Conservation (phyloP, 2,888 invertebrate genomes). For the Camponotus fellah region DNA sequence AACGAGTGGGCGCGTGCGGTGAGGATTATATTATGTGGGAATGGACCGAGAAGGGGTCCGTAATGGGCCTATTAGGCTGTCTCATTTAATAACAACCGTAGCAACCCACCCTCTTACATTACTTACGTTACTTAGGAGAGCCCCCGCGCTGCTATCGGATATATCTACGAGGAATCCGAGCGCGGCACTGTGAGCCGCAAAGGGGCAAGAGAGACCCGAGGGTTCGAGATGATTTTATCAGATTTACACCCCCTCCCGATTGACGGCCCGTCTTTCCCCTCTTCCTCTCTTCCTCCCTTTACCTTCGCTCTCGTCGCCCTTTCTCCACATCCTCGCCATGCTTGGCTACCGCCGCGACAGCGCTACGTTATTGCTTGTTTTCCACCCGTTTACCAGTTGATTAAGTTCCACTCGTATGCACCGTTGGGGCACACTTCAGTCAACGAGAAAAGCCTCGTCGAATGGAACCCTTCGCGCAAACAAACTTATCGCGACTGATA, state of each 20-base stretch:
- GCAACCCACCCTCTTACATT: conserved; percentile 83
- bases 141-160: conserved; percentile 78
- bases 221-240: conserved; percentile 85
- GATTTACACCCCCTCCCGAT: conserved; percentile 81
- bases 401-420: conserved; percentile 80
- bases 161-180: conserved; percentile 77
- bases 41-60: conserved; percentile 81
- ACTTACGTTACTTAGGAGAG: conserved; percentile 83
- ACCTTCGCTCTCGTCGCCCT: conserved; percentile 32
- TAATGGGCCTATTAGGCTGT: conserved; percentile 86
- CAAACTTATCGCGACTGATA: conserved; percentile 40
- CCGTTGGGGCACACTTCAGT: conserved; percentile 54
- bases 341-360: conserved; percentile 72
- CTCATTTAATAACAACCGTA: conserved; percentile 86
- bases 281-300: not conserved
- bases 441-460: conserved; percentile 53
- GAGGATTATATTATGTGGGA: conserved; percentile 84
- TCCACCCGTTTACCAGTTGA: conserved; percentile 85
- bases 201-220: conserved; percentile 69
- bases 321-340: conserved; percentile 60
- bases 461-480: conserved; percentile 38
- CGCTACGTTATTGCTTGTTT: conserved; percentile 84
- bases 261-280: conserved; percentile 53
- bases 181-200: conserved; percentile 58
- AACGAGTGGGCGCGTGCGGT: conserved; percentile 79